Evolutionary conservation across 1,140 invertebrate genomes (phyloP), one percentile per base, ranked within the genome.

Genomic region (Sitophilus oryzae): DNA sequence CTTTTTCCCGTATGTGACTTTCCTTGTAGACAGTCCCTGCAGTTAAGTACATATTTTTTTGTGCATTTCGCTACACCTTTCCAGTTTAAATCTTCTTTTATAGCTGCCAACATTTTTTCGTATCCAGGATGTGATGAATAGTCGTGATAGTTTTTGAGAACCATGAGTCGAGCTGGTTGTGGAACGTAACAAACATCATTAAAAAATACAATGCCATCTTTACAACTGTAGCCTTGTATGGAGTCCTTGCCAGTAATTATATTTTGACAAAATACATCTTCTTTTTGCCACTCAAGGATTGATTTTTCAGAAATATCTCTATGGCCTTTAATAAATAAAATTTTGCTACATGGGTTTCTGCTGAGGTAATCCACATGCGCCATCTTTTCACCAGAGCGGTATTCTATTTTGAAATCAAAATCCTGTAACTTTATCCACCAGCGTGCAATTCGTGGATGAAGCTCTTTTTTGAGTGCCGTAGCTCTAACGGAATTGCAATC

Each of bases 331-430:
- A n/a, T n/a, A n/a, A n/a, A n/a, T n/a, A n/a, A n/a, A n/a, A n/a
- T n/a, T n/a, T n/a, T n/a, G n/a, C n/a, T n/a, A n/a, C n/a, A n/a
- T n/a, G n/a, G n/a, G n/a, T n/a, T n/a, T 38, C 52, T 34, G 19
- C 42, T 54, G 9, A 54, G 44, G 23, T n/a, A 18, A 21, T 54
- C 52, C 10, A 54, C 71, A 48, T 72, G 68, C 5, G 55, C 19
- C 14, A 34, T 38, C 14, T 41, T 15, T 22, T 46, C 44, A 71
- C 66, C 64, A 51, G 61, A 49, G 55, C 72, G 62, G 60, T 76
- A 73, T 22, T 63, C 45, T 38, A 77, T 65, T 18, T 44, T 22
- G 35, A 58, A 62, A 11, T 52, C 22, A 25, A 52, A 62, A 11
- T 64, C 53, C 11, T 60, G 57, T 22, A 64, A 30, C 16, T 52